Evolutionary conservation across 2,113 vertebrate species (phyloP).

Genomic region (Urocolius indicus): DNA sequence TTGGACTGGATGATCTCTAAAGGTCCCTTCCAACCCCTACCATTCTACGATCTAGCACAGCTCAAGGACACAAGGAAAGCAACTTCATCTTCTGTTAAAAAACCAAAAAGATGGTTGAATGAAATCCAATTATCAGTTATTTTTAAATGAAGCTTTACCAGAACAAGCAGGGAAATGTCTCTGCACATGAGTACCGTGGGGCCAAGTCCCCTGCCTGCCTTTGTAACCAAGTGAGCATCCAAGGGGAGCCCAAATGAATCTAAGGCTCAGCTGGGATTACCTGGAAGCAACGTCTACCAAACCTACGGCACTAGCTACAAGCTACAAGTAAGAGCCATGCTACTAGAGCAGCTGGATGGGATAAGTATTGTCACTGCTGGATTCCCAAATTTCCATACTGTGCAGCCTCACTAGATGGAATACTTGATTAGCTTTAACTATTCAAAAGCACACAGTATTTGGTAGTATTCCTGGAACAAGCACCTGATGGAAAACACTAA

Average conservation of each 20-base stretch:
- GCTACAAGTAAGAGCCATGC: neutral
- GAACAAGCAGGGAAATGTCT: neutral
- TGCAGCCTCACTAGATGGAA: neutral
- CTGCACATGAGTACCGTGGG: neutral
- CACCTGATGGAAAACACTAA: neutral
- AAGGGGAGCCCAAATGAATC: neutral
- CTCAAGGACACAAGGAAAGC: neutral
- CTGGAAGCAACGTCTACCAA: neutral
- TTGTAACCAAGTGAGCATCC: neutral
- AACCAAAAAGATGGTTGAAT: neutral
- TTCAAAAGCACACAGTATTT: neutral
- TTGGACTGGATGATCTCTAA: no score
- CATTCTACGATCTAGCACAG: neutral
- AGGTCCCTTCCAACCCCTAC: no score
- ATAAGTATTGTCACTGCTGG: neutral
- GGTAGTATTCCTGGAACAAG: neutral
- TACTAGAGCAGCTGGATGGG: neutral
- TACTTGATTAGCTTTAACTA: neutral
- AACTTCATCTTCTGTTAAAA: neutral
- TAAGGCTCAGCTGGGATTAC: neutral
- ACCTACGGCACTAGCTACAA: fast-evolving
- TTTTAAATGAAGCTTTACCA: neutral
- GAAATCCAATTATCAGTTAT: neutral
- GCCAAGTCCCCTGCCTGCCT: neutral
- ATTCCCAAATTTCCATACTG: neutral